Evolutionary conservation across 2,113 vertebrate genomes (phyloP), one percentile per base, ranked within the genome.

Genomic region (Sigmodon hispidus): DNA sequence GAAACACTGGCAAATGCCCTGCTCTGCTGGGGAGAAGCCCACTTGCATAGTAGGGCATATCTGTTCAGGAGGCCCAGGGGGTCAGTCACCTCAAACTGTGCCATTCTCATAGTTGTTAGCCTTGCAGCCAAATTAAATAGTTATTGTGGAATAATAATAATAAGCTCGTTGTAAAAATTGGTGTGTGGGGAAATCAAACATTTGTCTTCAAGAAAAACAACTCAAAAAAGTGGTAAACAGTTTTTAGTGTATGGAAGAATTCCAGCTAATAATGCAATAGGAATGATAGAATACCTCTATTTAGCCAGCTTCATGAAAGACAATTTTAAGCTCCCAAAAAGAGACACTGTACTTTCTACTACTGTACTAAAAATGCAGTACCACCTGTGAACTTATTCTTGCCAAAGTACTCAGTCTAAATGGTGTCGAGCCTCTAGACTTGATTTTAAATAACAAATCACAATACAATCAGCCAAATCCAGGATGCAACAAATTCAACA

Each of bases 311-410:
- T 65, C 69, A 70, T 40, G 69, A 40, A n/a, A 26, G 57, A 80
- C 61, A 36, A 75, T 90, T 77, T 45, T 79, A 79, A 91, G 81
- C 67, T 90, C 90, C 57, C 34, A 43, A 69, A 89, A 48, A 77
- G 52, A 75, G 13, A 91, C 45, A 72, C 61, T 1, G 34, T 70
- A 9, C 26, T 65, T 89, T 10, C 55, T 50, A n/a, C 55, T 50
- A n/a, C 48, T 73, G 31, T 29, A 24, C 57, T 43, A 73, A 92
- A 40, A 89, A 70, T 29, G n/a, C 59, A 72, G 16, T 6, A 48
- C 48, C 45, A 55, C 36, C 1, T 69, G 24, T 29, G 11, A 77
- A 65, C 17, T 36, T 36, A 43, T 34, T 92, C 48, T n/a, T 73
- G 63, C 52, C 15, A 89, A 45, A 87, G 50, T 65, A 65, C 84